A percentile compares a stretch with the other conserved stretches of the same genome.
Conservation (phyloP, 2,113 vertebrate species). For the Ceuthmochares aereus region DNA sequence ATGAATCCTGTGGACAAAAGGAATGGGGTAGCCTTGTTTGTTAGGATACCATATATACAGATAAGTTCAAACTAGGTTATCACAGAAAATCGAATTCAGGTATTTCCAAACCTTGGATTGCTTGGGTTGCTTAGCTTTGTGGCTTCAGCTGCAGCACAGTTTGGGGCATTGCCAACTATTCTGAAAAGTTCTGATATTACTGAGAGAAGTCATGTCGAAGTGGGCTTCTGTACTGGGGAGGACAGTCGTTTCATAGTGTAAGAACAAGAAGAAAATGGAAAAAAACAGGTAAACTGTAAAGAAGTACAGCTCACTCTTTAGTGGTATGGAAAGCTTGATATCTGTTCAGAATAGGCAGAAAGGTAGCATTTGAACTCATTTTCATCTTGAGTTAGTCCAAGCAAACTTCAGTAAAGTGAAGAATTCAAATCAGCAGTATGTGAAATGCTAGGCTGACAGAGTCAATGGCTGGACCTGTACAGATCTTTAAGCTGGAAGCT, state of each 20-base stretch:
- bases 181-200: background rate
- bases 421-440: background rate
- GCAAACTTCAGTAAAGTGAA: background rate
- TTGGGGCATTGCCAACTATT: background rate
- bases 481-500: background rate
- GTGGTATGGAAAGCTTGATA: background rate
- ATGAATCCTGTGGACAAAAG: background rate
- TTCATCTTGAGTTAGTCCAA: background rate
- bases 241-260: rapidly evolving
- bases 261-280: background rate
- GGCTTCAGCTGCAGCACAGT: background rate
- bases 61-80: background rate
- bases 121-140: background rate
- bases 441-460: background rate
- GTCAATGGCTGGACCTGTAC: background rate
- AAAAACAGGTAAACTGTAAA: background rate
- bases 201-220: background rate
- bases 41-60: background rate
- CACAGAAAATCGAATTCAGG: background rate
- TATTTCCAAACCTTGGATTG: background rate
- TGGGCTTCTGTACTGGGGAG: background rate
- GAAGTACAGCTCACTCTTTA: background rate
- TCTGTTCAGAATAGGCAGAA: background rate
- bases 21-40: background rate
- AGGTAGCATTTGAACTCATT: background rate